Evolutionary conservation across 2,888 invertebrate genomes (phyloP).

Genomic region (Baccha elongata): DNA sequence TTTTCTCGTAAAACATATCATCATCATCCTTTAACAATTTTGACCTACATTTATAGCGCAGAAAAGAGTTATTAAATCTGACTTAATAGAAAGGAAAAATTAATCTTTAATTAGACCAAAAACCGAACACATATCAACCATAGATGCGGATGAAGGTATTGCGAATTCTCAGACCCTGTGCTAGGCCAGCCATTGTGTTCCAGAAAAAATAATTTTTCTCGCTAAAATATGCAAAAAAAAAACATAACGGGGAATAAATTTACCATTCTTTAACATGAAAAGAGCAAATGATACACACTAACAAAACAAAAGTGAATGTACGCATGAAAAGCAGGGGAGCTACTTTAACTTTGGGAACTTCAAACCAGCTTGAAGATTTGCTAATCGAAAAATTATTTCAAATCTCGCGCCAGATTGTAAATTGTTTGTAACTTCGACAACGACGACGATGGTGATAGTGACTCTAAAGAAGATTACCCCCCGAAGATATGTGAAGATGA

Average conservation of each 20-base stretch:
- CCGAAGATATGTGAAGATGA: slow-evolving; percentile 21
- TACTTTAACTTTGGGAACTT: slow-evolving; percentile 18
- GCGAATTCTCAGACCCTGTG: slow-evolving; percentile 43
- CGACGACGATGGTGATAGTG: neutral
- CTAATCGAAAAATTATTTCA: slow-evolving; percentile 62
- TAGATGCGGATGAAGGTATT: slow-evolving; percentile 8
- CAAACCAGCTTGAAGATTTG: slow-evolving; percentile 33
- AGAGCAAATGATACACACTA: slow-evolving; percentile 5
- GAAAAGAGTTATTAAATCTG: neutral
- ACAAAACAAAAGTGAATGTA: slow-evolving; percentile 25
- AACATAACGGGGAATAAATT: slow-evolving; percentile 51
- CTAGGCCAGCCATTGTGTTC: slow-evolving; percentile 69
- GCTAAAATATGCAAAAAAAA: slow-evolving; percentile 22
- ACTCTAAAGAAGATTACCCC: neutral
- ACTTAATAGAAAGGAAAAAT: slow-evolving; percentile 31
- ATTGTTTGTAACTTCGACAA: slow-evolving; percentile 36
- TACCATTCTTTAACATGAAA: slow-evolving; percentile 26
- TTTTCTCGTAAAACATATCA: neutral
- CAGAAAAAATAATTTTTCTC: slow-evolving; percentile 2
- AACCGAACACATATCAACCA: slow-evolving; percentile 2
- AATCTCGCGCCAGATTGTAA: slow-evolving; percentile 62
- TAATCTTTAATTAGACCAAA: slow-evolving; percentile 22
- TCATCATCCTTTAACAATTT: neutral
- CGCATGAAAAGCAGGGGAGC: slow-evolving; percentile 15
- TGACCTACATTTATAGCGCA: slow-evolving; percentile 13